A percentile compares a stretch with the other conserved stretches of the same genome.
Evolutionary conservation across 2,797 vertebrate species (phyloP).

Genomic region (Lutjanus argentimaculatus): DNA sequence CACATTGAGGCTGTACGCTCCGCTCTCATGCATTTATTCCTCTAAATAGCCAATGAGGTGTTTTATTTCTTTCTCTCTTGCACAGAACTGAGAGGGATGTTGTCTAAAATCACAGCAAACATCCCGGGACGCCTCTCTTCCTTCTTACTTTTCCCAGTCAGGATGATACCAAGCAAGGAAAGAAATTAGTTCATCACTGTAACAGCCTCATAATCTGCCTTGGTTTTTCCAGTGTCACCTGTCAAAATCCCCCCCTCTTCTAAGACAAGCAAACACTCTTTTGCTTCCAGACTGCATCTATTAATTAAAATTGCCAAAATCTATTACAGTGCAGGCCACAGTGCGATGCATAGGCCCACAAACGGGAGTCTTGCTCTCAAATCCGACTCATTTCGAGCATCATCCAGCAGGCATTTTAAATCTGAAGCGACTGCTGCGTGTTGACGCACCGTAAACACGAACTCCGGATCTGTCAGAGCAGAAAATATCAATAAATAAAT

Average conservation of each 20-base stretch:
- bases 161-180: slow-evolving; percentile 3
- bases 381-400: slow-evolving; percentile 49
- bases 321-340: slow-evolving; percentile 53
- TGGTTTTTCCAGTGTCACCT: slow-evolving; percentile 20
- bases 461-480: slow-evolving; percentile 65
- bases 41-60: slow-evolving; percentile 42
- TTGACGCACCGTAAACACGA: slow-evolving; percentile 71
- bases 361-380: slow-evolving; percentile 18
- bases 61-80: slow-evolving; percentile 38
- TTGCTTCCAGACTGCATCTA: slow-evolving; percentile 7
- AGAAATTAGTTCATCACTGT: background rate
- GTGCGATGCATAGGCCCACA: slow-evolving; percentile 51
- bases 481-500: slow-evolving; percentile 75
- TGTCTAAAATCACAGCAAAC: slow-evolving; percentile 23
- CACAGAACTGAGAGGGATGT: slow-evolving; percentile 14
- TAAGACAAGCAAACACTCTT: slow-evolving; percentile 28
- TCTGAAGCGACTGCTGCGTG: slow-evolving; percentile 43
- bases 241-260: slow-evolving; percentile 19
- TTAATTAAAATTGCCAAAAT: slow-evolving; percentile 51
- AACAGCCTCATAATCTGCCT: slow-evolving; percentile 23
- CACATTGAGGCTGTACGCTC: slow-evolving; percentile 51
- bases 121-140: slow-evolving; percentile 18
- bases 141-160: background rate
- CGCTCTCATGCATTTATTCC: slow-evolving; percentile 68
- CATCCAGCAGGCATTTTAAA: slow-evolving; percentile 56